Evolutionary conservation across 2,113 vertebrate genomes (phyloP).

Genomic region (Peromyscus maniculatus): DNA sequence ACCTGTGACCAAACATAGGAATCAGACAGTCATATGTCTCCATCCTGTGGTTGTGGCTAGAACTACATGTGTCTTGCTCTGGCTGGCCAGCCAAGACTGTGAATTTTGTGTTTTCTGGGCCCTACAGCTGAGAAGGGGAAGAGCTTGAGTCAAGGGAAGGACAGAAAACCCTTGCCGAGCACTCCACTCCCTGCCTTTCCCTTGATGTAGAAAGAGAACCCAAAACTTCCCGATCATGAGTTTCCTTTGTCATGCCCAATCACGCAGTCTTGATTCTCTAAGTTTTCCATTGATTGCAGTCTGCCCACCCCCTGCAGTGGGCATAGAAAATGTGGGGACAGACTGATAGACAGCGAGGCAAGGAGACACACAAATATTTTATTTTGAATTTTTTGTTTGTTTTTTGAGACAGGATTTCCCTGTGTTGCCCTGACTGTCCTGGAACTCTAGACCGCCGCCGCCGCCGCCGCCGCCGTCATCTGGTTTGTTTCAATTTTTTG

Average conservation of each 20-base stretch:
- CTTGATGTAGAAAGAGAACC: background rate
- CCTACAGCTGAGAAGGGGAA: background rate
- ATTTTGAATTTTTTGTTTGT: background rate
- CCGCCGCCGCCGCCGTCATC: too few species aligned
- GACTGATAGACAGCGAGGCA: background rate
- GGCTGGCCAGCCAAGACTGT: fast-evolving
- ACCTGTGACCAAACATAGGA: fast-evolving
- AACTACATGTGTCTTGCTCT: background rate
- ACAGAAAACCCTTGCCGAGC: background rate
- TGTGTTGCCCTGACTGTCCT: background rate
- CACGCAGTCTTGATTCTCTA: background rate
- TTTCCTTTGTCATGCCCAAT: background rate
- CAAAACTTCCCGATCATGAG: background rate
- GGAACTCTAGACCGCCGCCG: background rate
- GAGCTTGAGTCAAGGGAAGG: background rate
- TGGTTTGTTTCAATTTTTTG: background rate
- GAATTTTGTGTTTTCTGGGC: background rate
- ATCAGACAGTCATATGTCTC: background rate
- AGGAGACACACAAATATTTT: background rate
- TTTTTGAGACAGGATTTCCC: background rate
- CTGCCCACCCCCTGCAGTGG: background rate
- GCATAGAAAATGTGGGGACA: background rate
- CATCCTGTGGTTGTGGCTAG: background rate
- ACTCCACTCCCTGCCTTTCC: background rate
- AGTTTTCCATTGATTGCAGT: background rate